Base-by-base conservation (phyloP, 2,113 vertebrate species). In the Eulemur rufifrons region DNA sequence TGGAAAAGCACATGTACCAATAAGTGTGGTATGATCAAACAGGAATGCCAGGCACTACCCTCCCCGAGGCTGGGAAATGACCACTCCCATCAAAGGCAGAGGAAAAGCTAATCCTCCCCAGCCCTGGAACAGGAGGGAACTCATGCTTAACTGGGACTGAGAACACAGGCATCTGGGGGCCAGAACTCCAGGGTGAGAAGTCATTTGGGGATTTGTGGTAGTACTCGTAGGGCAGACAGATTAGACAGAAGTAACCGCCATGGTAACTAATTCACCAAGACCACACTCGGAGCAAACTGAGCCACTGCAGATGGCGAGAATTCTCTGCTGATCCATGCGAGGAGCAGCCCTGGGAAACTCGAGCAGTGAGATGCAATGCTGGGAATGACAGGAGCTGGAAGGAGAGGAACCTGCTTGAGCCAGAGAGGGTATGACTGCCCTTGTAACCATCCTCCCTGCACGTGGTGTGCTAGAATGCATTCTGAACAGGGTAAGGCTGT, bases 121-220 rank as follows among this genome's bases (percentile, higher is more conserved):
- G 21, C 37, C 23, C 37, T 14, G 4, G 23, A 76, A 54, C 29
- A 50, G 42, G 71, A 69, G 25, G 47, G 47, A 93, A 27, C 12
- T 25, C n/a, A 23, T 1, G 20, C 32, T 50, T 20, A 47, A 47
- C 0, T 54, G 63, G 42, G 52, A 42, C 20, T 61, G n/a, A 91
- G 86, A 93, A 64, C 76, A 86, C 20, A 74, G 85, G 89, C 6
- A 32, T 45, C 39, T 11, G 66, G 50, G 20, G n/a, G 45, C 76
- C 42, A 37, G 71, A 84, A 87, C 45, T 80, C 87, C 76, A 32
- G 76, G 63, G 56, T 54, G 39, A 52, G n/a, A 85, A 93, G 50
- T 76, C 69, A 29, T 82, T 39, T 39, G 29, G 63, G 90, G 82
- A 71, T 18, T 47, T 93, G 63, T 39, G 21, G 37, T 78, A n/a